Conservation (phyloP, 2,888 invertebrate genomes). For the Camptogramma bilineatum region DNA sequence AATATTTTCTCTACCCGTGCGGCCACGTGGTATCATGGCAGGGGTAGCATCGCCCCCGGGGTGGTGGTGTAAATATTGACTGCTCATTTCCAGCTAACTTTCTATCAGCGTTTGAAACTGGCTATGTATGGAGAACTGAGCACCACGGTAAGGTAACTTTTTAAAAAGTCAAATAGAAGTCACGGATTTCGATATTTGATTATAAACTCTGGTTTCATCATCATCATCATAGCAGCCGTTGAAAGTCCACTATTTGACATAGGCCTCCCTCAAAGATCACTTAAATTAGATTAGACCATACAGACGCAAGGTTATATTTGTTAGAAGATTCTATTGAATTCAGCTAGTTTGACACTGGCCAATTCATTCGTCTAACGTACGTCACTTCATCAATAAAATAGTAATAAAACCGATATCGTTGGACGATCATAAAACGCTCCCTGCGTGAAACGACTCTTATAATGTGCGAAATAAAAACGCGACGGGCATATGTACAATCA, state of each 20-base stretch:
- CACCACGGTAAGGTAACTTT: background rate
- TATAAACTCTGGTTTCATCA: too few species aligned
- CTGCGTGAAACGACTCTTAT: conserved; percentile 60
- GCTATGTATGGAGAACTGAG: background rate
- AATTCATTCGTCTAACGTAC: conserved; percentile 25
- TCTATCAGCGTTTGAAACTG: conserved; percentile 21
- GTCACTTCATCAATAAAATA: conserved; percentile 66
- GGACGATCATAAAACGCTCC: conserved; percentile 66
- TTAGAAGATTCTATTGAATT: background rate
- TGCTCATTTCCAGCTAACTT: conserved; percentile 24
- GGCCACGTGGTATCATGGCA: conserved; percentile 17
- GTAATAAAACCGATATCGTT: conserved; percentile 63
- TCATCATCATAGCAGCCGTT: too few species aligned
- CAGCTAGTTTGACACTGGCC: background rate
- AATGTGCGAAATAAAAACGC: conserved; percentile 73
- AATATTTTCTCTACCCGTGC: conserved; percentile 12
- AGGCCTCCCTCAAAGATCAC: too few species aligned
- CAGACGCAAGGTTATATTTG: background rate
- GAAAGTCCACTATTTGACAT: too few species aligned
- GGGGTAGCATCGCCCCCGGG: conserved; percentile 12
- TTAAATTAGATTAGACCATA: too few species aligned
- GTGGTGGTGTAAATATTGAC: conserved; percentile 29
- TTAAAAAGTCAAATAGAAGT: background rate
- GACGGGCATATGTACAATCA: conserved; percentile 60
- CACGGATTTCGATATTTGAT: too few species aligned